phyloP scores from a whole-genome alignment of 1,140 invertebrate genomes.

The Stegodyphus dumicola region DNA sequence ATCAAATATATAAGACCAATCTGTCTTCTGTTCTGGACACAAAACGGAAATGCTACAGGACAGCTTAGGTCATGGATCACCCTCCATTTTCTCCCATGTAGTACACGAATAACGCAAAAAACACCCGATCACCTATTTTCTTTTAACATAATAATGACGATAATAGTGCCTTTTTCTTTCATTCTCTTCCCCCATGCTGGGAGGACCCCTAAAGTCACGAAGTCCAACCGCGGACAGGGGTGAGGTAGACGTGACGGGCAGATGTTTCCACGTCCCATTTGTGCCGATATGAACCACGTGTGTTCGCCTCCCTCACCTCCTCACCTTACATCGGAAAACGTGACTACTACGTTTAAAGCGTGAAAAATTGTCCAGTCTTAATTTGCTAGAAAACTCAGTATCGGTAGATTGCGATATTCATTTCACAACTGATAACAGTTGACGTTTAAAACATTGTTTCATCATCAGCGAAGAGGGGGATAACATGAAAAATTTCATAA shows the following conservation, averaged over 20 bases:
- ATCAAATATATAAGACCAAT: too few relatives aligned
- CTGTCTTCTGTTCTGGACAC: too few relatives aligned
- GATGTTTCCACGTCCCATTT: conserved; percentile 23
- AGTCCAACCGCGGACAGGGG: conserved; percentile 29
- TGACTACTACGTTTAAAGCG: conserved; percentile 1
- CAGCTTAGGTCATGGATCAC: not conserved
- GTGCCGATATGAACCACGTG: too few relatives aligned
- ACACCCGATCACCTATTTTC: conserved; percentile 21
- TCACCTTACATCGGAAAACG: not conserved
- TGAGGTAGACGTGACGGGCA: conserved; percentile 38
- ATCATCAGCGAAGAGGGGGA: too few relatives aligned
- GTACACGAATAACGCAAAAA: not conserved
- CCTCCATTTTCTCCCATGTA: not conserved
- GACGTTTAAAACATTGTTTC: too few relatives aligned
- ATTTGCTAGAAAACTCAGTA: too few relatives aligned
- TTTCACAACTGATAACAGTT: too few relatives aligned
- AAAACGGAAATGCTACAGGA: too few relatives aligned
- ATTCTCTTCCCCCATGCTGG: not conserved
- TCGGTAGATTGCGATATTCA: too few relatives aligned
- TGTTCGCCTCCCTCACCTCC: too few relatives aligned
- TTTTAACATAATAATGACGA: conserved; percentile 45
- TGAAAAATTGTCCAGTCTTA: too few relatives aligned
- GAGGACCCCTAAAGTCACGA: conserved; percentile 49
- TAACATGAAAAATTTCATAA: too few relatives aligned
- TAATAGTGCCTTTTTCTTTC: conserved; percentile 10